Evolutionary conservation across 1,140 invertebrate genomes (phyloP), one percentile per base, ranked within the genome.

Genomic region (Caerostris darwini): DNA sequence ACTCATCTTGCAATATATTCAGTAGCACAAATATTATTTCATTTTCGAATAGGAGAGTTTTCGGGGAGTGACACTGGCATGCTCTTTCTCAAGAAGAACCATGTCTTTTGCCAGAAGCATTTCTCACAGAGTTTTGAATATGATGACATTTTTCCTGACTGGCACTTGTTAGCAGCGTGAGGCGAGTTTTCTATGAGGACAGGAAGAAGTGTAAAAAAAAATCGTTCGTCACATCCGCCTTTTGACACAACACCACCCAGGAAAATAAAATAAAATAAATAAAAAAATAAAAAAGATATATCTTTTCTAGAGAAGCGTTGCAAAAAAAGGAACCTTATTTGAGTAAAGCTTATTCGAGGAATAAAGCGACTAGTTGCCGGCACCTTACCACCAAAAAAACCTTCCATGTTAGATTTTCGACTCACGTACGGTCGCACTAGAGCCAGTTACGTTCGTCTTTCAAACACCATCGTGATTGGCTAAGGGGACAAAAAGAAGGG

Each of bases 361-460:
- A 85, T 85, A 85, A 85, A 85, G 56, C 82, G 82, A 85, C 82
- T 85, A 85, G 82, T 85, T 85, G 82, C 82, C n/a, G 14, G 53
- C 56, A 57, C 12, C 54, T 85, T 54, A 56, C 5, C 8, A 7
- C 10, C 56, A 85, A 19, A 17, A 5, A 17, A 53, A 5, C 53
- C 6, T 17, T 19, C 50, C 54, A 34, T 3, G 69, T 77, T 77
- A 58, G 56, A 85, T 56, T 58, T 85, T 85, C 82, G 17, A 58
- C 17, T 85, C 82, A 85, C 82, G 82, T 85, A 56, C 17, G 12
- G 54, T 56, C 8, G 82, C 19, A 54, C 82, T 57, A 85, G 82
- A 56, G 82, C 82, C 82, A 85, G 82, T 85, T 85, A 85, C 82
- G 82, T 56, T 58, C 82, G 5, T 14, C 56, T 58, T 85, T 85